Evolutionary conservation across 2,113 vertebrate species (phyloP), one percentile per base, ranked within the genome.

Genomic region (Bubo blakistoni): DNA sequence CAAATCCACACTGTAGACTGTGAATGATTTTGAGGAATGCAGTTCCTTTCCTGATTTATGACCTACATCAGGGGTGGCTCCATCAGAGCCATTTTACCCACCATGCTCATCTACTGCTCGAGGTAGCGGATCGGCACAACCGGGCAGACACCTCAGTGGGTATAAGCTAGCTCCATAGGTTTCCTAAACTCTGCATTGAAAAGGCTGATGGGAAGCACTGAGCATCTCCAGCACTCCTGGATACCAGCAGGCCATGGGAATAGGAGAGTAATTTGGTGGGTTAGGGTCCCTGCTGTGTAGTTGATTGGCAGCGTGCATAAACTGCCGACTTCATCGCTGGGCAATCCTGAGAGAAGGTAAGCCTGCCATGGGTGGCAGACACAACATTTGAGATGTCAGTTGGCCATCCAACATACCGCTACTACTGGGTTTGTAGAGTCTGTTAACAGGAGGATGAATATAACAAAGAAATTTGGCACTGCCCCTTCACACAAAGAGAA

Each of bases 251-350:
- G 52, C 34, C n/a, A 7, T 4, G 16, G 71, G 51, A 70, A 76
- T 29, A 93, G 65, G 57, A 82, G 36, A 63, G 18, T 38, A 42
- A 36, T 80, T 59, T 0, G 3, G 34, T 67, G 49, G 34, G 34
- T 76, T 77, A 61, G 38, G 13, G 51, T n/a, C 40, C 55, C 24
- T 62, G 46, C 38, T 51, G 22, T 2, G 0, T 52, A 25, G 8
- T 52, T 17, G 40, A 49, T 55, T 0, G 0, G 38, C 38, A 66
- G 17, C 2, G 0, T 17, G 13, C 15, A 11, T 67, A 19, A 59
- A 65, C 34, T 52, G 25, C 61, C 4, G 2, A 0, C 40, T 88
- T 88, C 24, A 57, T 90, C 88, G 58, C 40, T n/a, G 63, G 30
- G 40, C 40, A 59, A 34, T 40, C 66, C 58, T 70, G 58, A 72